Conservation (phyloP, 2,888 invertebrate species). For the Myathropa florea region DNA sequence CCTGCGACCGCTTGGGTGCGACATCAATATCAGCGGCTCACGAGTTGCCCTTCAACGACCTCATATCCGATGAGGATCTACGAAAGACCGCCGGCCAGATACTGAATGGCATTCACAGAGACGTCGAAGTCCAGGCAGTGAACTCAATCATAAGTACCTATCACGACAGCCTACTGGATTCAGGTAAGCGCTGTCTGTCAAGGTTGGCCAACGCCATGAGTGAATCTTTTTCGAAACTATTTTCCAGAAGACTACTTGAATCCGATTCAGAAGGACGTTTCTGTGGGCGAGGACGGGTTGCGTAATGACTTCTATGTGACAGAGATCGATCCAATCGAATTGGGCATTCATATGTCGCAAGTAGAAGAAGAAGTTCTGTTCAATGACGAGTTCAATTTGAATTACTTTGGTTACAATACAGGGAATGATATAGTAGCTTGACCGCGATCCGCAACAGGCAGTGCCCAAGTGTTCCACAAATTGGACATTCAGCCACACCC, state of each 20-base stretch:
- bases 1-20: slow-evolving; percentile 48
- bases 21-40: slow-evolving; percentile 39
- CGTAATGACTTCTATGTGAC: slow-evolving; percentile 80
- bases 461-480: slow-evolving; percentile 8
- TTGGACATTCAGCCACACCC: slow-evolving; percentile 1
- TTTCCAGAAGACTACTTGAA: slow-evolving; percentile 84
- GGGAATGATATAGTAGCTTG: slow-evolving; percentile 80
- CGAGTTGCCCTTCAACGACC: slow-evolving; percentile 75
- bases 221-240: neutral
- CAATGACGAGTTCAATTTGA: slow-evolving; percentile 80
- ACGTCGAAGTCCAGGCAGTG: slow-evolving; percentile 84
- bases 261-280: slow-evolving; percentile 89
- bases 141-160: slow-evolving; percentile 79
- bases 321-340: slow-evolving; percentile 80
- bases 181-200: slow-evolving; percentile 74
- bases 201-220: neutral
- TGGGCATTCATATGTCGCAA: slow-evolving; percentile 79
- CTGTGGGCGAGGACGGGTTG: slow-evolving; percentile 88
- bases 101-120: slow-evolving; percentile 83
- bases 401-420: slow-evolving; percentile 80
- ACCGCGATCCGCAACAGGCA: slow-evolving; percentile 72
- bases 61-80: slow-evolving; percentile 79
- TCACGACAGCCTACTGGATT: slow-evolving; percentile 79
- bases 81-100: slow-evolving; percentile 84
- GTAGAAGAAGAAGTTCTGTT: slow-evolving; percentile 80